These are phyloP conservation scores for Endotricha flammealis DNA, from an alignment of 2,888 invertebrate genomes.

Conservation along the genomic window DNA sequence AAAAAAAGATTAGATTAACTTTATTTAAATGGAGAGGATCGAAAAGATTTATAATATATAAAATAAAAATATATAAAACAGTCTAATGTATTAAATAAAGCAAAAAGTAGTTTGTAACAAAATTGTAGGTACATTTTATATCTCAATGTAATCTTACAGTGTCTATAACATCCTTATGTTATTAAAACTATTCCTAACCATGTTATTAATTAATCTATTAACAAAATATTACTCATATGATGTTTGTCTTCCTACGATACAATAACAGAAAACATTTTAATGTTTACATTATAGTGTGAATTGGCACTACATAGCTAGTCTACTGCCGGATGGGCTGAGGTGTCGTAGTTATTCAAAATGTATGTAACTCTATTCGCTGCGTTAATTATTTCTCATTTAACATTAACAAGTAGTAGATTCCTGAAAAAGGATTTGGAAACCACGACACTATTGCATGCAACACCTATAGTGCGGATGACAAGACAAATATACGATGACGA, in stretches of 20 bases:
- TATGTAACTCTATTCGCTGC: constrained; percentile 28
- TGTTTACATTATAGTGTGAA: constrained; percentile 48
- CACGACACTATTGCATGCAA: constrained; percentile 19
- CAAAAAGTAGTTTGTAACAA: too few species aligned
- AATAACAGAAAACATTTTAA: constrained; percentile 49
- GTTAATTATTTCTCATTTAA: constrained; percentile 22
- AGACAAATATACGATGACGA: constrained; percentile 31
- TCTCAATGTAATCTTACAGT: too few species aligned
- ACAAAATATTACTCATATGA: too few species aligned
- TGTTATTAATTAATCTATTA: too few species aligned
- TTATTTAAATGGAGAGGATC: too few species aligned
- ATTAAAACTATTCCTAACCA: too few species aligned
- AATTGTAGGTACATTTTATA: too few species aligned
- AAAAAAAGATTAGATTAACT: too few species aligned
- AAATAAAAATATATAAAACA: too few species aligned
- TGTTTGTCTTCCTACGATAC: constrained; percentile 31
- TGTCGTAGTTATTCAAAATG: constrained; percentile 34
- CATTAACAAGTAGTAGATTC: constrained; percentile 31
- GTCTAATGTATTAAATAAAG: too few species aligned
- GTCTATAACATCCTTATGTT: too few species aligned
- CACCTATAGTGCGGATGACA: constrained; percentile 30
- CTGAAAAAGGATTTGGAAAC: constrained; percentile 37
- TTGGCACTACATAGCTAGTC: constrained; percentile 42
- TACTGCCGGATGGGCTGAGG: constrained; percentile 21
- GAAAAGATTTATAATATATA: too few species aligned